Conservation (phyloP, 1,140 invertebrate genomes). For the Zaprionus tsacasi region DNA sequence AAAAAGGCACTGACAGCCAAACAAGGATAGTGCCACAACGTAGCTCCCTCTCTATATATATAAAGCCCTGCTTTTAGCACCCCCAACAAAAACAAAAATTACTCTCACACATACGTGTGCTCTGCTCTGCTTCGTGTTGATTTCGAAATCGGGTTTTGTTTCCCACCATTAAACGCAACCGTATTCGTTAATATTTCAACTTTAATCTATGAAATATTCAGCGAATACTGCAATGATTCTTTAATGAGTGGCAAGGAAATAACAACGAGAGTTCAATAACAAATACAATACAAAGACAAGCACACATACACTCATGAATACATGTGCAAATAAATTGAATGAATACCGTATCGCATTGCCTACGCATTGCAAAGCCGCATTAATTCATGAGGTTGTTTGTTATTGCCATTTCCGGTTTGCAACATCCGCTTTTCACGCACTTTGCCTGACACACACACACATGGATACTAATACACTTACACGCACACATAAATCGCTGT, state of each 20-base stretch:
- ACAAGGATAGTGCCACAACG: constrained; percentile 26
- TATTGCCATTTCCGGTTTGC: constrained; percentile 75
- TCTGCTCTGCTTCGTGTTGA: neutral
- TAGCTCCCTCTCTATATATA: neutral
- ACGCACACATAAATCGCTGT: constrained; percentile 19
- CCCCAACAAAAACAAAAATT: neutral
- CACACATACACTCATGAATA: neutral
- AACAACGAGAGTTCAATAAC: constrained; percentile 35
- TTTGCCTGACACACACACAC: constrained; percentile 38
- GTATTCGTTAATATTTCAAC: constrained; percentile 10
- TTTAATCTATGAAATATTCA: constrained; percentile 34
- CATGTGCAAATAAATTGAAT: constrained; percentile 7
- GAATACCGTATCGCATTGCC: constrained; percentile 38
- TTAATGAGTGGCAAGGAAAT: constrained; percentile 33
- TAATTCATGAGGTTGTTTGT: constrained; percentile 73
- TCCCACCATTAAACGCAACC: neutral
- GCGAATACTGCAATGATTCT: constrained; percentile 8
- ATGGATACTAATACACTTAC: neutral
- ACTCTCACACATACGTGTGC: neutral
- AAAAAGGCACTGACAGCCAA: constrained; percentile 58
- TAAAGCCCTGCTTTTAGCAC: neutral
- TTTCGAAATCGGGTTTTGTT: neutral
- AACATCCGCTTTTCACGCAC: constrained; percentile 71
- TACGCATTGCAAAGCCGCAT: constrained; percentile 54
- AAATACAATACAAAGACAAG: constrained; percentile 22